phyloP scores from a whole-genome alignment of 2,888 invertebrate genomes.

The Podotricha telesiphe region DNA sequence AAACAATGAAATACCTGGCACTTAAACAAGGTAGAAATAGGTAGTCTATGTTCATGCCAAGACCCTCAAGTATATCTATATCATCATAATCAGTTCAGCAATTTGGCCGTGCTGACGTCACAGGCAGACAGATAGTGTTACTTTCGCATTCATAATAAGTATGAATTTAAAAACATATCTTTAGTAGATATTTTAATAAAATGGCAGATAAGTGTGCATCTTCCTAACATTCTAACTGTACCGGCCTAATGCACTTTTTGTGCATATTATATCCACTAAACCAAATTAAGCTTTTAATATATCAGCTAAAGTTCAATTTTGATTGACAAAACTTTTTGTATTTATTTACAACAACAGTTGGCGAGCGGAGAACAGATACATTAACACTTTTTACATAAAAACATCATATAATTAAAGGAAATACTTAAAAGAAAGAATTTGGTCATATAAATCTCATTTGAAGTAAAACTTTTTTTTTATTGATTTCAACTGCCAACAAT shows the following conservation, averaged over 20 bases:
- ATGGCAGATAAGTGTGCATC: not conserved
- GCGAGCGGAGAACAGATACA: conserved; percentile 19
- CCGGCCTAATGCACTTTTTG: conserved; percentile 44
- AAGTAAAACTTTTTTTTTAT: not conserved
- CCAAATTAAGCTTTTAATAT: conserved; percentile 25
- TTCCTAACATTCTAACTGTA: conserved; percentile 39
- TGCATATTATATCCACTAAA: conserved; percentile 25
- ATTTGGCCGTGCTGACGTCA: too few relatives aligned
- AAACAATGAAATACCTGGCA: too few relatives aligned
- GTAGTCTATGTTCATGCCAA: too few relatives aligned
- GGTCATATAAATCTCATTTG: not conserved
- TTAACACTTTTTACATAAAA: conserved; percentile 29
- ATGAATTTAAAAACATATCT: too few relatives aligned
- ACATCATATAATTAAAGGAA: not conserved
- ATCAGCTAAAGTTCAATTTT: conserved; percentile 11
- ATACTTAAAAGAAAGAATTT: conserved; percentile 1
- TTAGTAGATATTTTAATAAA: not conserved
- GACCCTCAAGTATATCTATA: too few relatives aligned
- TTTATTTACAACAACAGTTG: conserved; percentile 29
- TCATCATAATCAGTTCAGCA: too few relatives aligned
- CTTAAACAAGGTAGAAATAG: too few relatives aligned
- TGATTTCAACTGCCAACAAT: not conserved
- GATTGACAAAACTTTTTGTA: not conserved
- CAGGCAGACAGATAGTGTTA: too few relatives aligned
- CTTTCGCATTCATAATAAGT: too few relatives aligned